Evolutionary conservation across 2,113 vertebrate species (phyloP).

Genomic region (Orycteropus afer): DNA sequence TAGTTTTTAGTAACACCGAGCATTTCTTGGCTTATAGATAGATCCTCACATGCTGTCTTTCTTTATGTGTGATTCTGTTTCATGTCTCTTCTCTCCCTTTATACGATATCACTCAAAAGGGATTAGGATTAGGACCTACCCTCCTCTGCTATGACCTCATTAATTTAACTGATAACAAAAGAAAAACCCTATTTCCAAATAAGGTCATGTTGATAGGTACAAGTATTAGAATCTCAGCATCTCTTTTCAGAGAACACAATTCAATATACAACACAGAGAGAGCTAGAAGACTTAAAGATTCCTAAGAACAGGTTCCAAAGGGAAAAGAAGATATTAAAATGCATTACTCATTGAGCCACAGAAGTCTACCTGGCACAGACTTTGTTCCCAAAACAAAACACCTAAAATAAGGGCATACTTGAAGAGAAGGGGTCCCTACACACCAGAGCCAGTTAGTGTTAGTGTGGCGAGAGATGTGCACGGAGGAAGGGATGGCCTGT

Average conservation of each 20-base stretch:
- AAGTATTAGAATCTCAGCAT: not conserved
- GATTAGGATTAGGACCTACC: not conserved
- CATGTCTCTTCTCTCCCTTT: not conserved
- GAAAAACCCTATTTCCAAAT: not conserved
- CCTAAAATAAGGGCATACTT: fast-evolving
- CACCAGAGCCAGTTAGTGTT: not conserved
- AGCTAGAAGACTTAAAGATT: not conserved
- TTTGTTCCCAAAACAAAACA: not conserved
- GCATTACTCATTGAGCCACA: fast-evolving
- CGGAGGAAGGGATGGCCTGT: too few species aligned
- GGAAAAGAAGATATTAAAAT: not conserved
- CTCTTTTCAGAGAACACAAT: not conserved
- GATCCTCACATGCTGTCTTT: not conserved
- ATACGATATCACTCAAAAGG: not conserved
- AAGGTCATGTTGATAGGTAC: not conserved
- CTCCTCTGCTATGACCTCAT: not conserved
- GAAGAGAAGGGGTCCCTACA: not conserved
- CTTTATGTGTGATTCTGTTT: not conserved
- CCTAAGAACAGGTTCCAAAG: not conserved
- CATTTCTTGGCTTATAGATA: not conserved
- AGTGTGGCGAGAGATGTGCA: fast-evolving
- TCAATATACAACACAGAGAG: not conserved
- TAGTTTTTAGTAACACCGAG: not conserved
- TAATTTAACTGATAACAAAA: not conserved
- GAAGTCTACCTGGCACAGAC: not conserved